phyloP scores from a whole-genome alignment of 2,888 invertebrate species.

The Tenthredo amoena region DNA sequence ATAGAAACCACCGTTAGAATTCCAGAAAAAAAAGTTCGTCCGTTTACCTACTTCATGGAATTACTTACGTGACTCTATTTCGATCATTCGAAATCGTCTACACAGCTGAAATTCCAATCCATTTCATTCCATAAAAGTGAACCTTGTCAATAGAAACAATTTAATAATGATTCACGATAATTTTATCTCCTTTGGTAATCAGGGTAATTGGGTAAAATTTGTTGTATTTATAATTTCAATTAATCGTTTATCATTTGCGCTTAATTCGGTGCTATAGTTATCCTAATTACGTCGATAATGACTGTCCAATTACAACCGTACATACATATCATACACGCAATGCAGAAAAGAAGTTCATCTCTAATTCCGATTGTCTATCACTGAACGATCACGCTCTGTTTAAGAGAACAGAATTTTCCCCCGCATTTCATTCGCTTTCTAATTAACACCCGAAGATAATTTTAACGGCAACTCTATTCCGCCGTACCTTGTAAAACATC shows the following conservation, averaged over 20 bases:
- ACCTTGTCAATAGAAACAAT: too few relatives aligned
- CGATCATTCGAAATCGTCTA: not conserved
- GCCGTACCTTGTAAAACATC: not conserved
- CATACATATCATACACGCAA: not conserved
- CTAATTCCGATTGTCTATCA: not conserved
- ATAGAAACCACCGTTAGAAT: not conserved
- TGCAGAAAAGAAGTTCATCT: not conserved
- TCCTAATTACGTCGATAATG: conserved; percentile 6
- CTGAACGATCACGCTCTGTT: conserved; percentile 37
- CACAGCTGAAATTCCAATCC: too few relatives aligned
- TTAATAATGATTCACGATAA: not conserved
- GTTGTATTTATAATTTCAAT: not conserved
- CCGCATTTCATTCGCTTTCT: conserved; percentile 42
- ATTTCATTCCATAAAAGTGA: too few relatives aligned
- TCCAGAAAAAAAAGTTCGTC: not conserved
- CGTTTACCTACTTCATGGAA: not conserved
- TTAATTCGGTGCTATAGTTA: not conserved
- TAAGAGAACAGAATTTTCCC: not conserved
- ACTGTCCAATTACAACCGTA: not conserved
- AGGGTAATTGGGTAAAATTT: not conserved
- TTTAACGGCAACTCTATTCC: not conserved
- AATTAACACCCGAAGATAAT: conserved; percentile 5
- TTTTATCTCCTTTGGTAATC: not conserved
- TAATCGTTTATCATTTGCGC: not conserved
- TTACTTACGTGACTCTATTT: not conserved